These are phyloP conservation scores for Pocota personata DNA, from an alignment of 2,888 invertebrate genomes.

Conservation along the genomic window DNA sequence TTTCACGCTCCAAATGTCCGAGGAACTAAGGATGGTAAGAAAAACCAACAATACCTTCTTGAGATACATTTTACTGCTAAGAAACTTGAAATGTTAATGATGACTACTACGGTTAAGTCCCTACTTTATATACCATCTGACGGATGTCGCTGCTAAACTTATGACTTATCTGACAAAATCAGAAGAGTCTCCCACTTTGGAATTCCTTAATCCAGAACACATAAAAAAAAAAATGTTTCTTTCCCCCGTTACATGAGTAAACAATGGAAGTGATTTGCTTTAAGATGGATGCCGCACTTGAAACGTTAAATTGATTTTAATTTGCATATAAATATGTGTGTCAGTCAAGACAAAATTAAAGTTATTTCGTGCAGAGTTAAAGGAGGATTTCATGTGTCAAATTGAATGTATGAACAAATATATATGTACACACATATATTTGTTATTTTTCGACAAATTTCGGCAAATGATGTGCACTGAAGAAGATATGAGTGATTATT, in stretches of 20 bases:
- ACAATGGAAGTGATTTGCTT: constrained; percentile 14
- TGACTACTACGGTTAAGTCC: neutral
- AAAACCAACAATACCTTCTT: constrained; percentile 1
- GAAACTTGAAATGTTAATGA: constrained; percentile 40
- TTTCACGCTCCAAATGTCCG: neutral
- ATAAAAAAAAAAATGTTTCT: neutral
- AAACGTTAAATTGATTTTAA: constrained; percentile 8
- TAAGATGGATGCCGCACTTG: constrained; percentile 45
- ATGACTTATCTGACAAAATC: constrained; percentile 30
- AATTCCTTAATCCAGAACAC: constrained; percentile 40
- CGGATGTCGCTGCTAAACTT: constrained; percentile 8
- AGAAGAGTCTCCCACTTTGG: constrained; percentile 15
- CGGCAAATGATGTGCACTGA: neutral
- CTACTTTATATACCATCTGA: constrained; percentile 51
- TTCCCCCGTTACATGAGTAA: neutral
- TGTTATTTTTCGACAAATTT: neutral
- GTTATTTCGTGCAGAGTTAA: neutral
- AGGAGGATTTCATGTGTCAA: too few relatives aligned
- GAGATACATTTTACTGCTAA: constrained; percentile 36
- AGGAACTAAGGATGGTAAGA: neutral
- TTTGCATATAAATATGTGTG: constrained; percentile 21
- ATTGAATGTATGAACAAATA: neutral
- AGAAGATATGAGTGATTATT: neutral
- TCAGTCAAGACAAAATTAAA: constrained; percentile 8
- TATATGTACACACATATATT: neutral